Conservation (phyloP, 2,113 vertebrate genomes). For the Centropus bengalensis region DNA sequence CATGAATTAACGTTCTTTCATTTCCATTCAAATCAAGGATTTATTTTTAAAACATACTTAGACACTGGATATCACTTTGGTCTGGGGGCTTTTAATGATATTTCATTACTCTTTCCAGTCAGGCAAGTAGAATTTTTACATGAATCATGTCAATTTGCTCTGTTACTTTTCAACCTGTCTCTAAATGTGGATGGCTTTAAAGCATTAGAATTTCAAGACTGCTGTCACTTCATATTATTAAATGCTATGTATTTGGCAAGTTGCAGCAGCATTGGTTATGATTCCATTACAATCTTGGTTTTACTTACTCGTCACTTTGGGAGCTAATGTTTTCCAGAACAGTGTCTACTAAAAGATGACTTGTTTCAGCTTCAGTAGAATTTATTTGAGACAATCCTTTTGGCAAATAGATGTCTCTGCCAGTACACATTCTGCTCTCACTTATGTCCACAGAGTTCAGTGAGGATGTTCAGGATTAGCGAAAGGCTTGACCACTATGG, state of each 20-base stretch:
- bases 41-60: neutral
- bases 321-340: neutral
- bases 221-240: neutral
- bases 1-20: neutral
- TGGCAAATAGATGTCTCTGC: neutral
- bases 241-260: neutral
- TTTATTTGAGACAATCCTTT: neutral
- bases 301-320: neutral
- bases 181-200: neutral
- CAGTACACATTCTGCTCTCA: neutral
- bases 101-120: neutral
- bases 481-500: neutral
- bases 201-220: neutral
- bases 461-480: neutral
- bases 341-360: neutral
- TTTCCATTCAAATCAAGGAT: neutral
- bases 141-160: neutral
- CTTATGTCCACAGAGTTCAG: neutral
- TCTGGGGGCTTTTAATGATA: neutral
- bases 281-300: neutral
- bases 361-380: conserved; percentile 1
- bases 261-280: neutral
- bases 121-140: neutral
- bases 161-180: neutral
- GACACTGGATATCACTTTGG: neutral